Evolutionary conservation across 2,113 vertebrate species (phyloP), one percentile per base, ranked within the genome.

Genomic region (Taxidea taxus): DNA sequence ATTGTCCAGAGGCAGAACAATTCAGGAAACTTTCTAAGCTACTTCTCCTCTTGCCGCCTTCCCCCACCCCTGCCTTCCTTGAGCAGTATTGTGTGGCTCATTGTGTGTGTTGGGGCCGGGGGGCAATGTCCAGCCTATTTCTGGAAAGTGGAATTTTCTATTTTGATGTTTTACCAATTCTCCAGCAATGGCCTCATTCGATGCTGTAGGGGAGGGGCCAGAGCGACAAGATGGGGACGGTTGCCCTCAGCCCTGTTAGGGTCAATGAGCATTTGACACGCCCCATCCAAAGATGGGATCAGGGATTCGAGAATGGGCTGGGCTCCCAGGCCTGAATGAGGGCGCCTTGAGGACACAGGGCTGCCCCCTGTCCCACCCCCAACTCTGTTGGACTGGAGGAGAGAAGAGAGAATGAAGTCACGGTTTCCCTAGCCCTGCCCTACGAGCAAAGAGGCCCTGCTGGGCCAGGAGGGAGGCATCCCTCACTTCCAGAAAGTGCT

Each of bases 11-110:
- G 49, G 37, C 1, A 54, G 91, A 96, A 97, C 77, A 89, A 93
- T 68, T 92, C 56, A 93, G 94, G 83, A 85, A 85, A 97, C 96
- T 93, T 96, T 96, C 96, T 96, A 34, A 91, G 66, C 89, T 34
- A 42, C 58, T 47, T 83, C 84, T 80, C 66, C 20, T 34, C 74
- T 31, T 21, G 4, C 44, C 7, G 51, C 42, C 78, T 42, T 29
- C 31, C 42, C 37, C 21, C 2, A 2, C 4, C 51, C 34, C 66
- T 54, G 25, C 91, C 68, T 70, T 51, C 60, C 44, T 83, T 51
- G 18, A 89, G 62, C 58, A 54, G n/a, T 0, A 15, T 20, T 6
- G 2, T 78, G 70, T 60, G 58, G 29, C 51, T 89, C 56, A 44
- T 51, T 87, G 66, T 70, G 29, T 18, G 66, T 51, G 25, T 14